phyloP scores from a whole-genome alignment of 2,113 vertebrate species.

The Cavia porcellus region DNA sequence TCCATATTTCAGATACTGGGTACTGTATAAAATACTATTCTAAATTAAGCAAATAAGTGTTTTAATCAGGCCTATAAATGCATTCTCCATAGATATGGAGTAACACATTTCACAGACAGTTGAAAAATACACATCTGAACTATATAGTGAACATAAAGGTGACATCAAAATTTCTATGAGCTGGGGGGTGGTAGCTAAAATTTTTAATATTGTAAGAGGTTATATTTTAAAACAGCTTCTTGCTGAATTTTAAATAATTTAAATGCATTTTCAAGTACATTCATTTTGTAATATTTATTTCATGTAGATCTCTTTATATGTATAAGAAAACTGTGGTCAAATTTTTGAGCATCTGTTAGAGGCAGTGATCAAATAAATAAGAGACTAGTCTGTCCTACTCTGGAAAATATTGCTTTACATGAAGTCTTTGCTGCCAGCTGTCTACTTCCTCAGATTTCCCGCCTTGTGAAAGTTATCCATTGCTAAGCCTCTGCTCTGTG shows the following conservation, averaged over 20 bases:
- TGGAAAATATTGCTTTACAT: not conserved
- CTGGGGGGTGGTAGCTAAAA: not conserved
- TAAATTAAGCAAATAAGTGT: conserved; percentile 49
- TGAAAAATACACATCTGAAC: conserved; percentile 4
- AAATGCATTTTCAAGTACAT: not conserved
- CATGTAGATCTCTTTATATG: not conserved
- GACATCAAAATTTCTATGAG: not conserved
- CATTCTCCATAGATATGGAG: not conserved
- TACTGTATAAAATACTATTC: conserved; percentile 47
- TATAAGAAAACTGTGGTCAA: not conserved
- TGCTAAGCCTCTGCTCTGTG: not conserved
- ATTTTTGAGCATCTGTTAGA: conserved; percentile 41
- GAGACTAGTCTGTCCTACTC: not conserved
- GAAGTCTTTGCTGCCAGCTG: not conserved
- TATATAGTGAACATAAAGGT: conserved; percentile 57
- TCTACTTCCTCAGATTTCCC: not conserved
- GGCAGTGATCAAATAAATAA: not conserved
- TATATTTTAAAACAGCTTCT: conserved; percentile 24
- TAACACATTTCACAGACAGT: conserved; percentile 53
- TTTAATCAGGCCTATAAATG: conserved; percentile 34
- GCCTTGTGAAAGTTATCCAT: not conserved
- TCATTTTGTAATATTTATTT: conserved; percentile 69
- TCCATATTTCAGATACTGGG: conserved; percentile 50
- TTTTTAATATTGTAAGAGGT: not conserved
- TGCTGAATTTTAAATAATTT: conserved; percentile 50